Conservation (phyloP, 2,113 vertebrate genomes). For the Campylomormyrus numenius region DNA sequence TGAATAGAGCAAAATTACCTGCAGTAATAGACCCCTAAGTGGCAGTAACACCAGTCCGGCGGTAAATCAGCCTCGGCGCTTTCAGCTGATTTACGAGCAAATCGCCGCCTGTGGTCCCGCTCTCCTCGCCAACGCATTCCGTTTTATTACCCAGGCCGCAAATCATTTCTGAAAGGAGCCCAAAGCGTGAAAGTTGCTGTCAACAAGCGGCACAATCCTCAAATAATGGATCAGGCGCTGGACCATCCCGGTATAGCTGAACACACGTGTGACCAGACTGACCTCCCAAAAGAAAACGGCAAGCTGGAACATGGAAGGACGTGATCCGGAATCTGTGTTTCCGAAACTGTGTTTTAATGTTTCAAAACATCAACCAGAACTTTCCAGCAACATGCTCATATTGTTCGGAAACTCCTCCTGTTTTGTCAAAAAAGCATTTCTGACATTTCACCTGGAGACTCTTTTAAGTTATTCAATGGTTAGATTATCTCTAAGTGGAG, state of each 20-base stretch:
- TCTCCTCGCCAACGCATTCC: background rate
- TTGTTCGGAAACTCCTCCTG: background rate
- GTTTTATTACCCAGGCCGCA: background rate
- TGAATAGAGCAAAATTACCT: background rate
- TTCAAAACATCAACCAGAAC: background rate
- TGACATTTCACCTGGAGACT: background rate
- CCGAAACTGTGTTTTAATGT: background rate
- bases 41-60: background rate
- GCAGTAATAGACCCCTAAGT: background rate
- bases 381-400: background rate
- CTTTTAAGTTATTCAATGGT: conserved; percentile 7
- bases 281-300: background rate
- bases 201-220: background rate
- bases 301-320: background rate
- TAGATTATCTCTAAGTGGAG: conserved; percentile 1
- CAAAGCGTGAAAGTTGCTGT: background rate
- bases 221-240: background rate
- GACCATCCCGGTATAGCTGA: background rate
- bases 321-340: background rate
- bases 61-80: background rate
- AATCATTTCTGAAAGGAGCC: background rate
- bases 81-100: background rate
- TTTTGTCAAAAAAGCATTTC: background rate
- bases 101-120: background rate
- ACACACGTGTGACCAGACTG: background rate